These are phyloP conservation scores for Heliocidaris erythrogramma DNA, from an alignment of 35 echinoderm and acorn worm genomes.

Conservation along the genomic window DNA sequence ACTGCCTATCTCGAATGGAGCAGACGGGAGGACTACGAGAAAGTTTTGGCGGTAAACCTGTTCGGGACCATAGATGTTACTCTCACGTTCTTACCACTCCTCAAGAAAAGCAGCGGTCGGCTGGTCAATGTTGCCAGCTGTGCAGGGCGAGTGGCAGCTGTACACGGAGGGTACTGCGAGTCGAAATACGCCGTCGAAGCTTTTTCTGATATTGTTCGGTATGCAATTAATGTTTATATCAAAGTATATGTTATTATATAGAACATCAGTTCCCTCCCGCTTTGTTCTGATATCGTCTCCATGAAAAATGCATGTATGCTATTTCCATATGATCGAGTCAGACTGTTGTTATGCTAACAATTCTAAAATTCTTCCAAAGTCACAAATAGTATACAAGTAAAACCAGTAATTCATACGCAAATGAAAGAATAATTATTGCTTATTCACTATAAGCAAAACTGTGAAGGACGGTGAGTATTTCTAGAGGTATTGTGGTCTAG, in stretches of 20 bases:
- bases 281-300: too few relatives aligned
- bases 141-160: constrained; percentile 45
- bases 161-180: constrained; percentile 62
- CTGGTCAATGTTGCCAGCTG: constrained; percentile 83
- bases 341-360: too few relatives aligned
- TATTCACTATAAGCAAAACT: not conserved
- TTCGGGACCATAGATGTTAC: constrained; percentile 84
- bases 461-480: not conserved
- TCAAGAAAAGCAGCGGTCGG: not conserved
- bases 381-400: too few relatives aligned
- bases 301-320: too few relatives aligned
- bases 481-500: not conserved
- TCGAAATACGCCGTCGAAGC: constrained; percentile 83
- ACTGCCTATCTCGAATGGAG: constrained; percentile 67
- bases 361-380: too few relatives aligned
- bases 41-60: constrained; percentile 72
- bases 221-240: not conserved
- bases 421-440: not conserved
- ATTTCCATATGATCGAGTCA: too few relatives aligned
- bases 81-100: constrained; percentile 69
- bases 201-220: constrained; percentile 87
- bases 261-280: not conserved
- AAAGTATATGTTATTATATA: not conserved
- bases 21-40: constrained; percentile 55
- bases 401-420: not conserved